These are phyloP conservation scores for Cheilosia urbana DNA, from an alignment of 2,888 invertebrate genomes.

Conservation along the genomic window DNA sequence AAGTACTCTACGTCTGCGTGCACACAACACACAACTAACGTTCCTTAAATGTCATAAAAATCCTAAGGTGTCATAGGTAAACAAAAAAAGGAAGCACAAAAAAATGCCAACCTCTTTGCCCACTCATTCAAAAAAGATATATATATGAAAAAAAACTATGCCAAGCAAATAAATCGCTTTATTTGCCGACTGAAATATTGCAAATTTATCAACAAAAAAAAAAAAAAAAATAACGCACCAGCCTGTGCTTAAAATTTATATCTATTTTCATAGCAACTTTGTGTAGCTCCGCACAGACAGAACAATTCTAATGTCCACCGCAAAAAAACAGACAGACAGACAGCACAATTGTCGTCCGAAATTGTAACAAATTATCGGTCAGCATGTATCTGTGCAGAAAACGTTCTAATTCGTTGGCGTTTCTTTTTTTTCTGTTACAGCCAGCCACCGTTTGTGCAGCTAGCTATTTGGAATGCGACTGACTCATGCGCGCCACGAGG, in stretches of 20 bases:
- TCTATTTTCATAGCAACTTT: conserved; percentile 46
- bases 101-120: background rate
- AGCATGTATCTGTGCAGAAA: conserved; percentile 64
- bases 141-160: conserved; percentile 10
- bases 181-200: conserved; percentile 48
- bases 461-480: conserved; percentile 61
- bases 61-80: conserved; percentile 39
- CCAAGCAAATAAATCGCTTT: conserved; percentile 57
- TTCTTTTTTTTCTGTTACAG: conserved; percentile 7
- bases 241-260: conserved; percentile 34
- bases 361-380: conserved; percentile 73
- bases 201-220: conserved; percentile 10
- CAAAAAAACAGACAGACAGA: conserved; percentile 63
- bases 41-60: conserved; percentile 24
- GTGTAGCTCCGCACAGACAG: conserved; percentile 28
- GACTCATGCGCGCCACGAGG: conserved; percentile 65
- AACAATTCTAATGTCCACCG: conserved; percentile 69
- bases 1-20: background rate
- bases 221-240: background rate
- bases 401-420: conserved; percentile 51
- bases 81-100: background rate
- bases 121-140: background rate
- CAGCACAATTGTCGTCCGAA: conserved; percentile 72
- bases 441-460: conserved; percentile 18
- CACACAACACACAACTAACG: background rate